Conservation (phyloP, 2,888 invertebrate genomes). For the Chloroclystis v-ata region DNA sequence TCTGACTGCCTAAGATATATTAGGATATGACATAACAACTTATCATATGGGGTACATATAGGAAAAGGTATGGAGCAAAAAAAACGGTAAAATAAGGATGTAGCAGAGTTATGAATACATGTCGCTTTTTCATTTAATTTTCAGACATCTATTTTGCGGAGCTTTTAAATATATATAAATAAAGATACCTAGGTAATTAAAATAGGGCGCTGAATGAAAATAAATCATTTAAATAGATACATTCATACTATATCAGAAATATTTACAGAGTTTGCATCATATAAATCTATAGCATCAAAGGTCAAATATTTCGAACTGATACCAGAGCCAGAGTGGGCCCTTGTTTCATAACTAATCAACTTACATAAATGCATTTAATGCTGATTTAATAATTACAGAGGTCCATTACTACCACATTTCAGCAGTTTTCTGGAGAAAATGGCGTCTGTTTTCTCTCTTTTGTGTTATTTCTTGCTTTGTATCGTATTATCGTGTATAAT, state of each 20-base stretch:
- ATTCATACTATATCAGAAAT: not conserved
- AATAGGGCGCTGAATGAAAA: too few species aligned
- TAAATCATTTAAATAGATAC: too few species aligned
- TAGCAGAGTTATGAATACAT: too few species aligned
- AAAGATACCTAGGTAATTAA: too few species aligned
- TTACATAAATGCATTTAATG: not conserved
- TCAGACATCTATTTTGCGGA: too few species aligned
- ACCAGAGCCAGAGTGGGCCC: too few species aligned
- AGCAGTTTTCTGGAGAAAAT: conserved; percentile 2
- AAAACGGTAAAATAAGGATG: not conserved
- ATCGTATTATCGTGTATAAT: not conserved
- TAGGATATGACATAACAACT: not conserved
- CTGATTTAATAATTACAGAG: conserved; percentile 1
- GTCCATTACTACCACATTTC: not conserved
- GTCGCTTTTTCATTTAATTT: too few species aligned
- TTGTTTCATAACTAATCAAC: not conserved
- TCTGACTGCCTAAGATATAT: not conserved
- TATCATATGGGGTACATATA: too few species aligned
- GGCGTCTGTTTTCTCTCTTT: conserved; percentile 1
- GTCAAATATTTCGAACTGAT: not conserved
- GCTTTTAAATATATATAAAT: too few species aligned
- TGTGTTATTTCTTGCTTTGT: not conserved
- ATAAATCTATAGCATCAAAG: not conserved
- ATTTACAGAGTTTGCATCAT: not conserved
- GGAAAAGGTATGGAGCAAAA: too few species aligned